Base-by-base conservation (phyloP, 2,113 vertebrate species). In the Connochaetes taurinus region DNA sequence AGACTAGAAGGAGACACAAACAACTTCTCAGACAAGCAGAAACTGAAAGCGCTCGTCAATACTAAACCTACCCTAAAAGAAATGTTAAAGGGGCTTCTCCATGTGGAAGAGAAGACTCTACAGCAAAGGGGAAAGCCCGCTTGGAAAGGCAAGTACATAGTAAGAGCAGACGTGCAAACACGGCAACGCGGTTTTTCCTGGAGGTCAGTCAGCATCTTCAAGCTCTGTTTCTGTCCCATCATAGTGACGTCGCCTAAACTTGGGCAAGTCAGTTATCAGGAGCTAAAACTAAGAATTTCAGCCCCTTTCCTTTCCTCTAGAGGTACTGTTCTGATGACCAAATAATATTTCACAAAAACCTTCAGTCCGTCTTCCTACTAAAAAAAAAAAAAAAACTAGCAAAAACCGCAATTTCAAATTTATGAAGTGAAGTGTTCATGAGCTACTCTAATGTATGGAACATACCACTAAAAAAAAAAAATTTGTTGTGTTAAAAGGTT, bases 331-430 rank as follows among this genome's bases (percentile, higher is more conserved):
- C 21, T 87, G 45, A 71, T 5, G 9, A 88, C 12, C 15, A 11
- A 13, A 86, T 29, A 86, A 7, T 36, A 92, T 45, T 71, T 82
- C 47, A 86, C 33, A n/a, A 82, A 90, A 90, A 33, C 57, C 33
- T 89, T 91, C 2, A 31, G 31, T 89, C 29, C 87, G 64, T 82
- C 78, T 93, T 58, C 67, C 57, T 27, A 87, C 3, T 87, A 40
- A 64, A 85, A 86, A 85, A 81, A 78, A 27, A 7, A 40, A 87
- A 67, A 25, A n/a, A 53, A 53, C 16, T 52, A 85, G 60, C 71
- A 71, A 94, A 96, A 91, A 23, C 11, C 1, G n/a, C 16, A 45
- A 97, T 71, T 94, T 94, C 93, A 94, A 87, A 90, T 80, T 36
- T 62, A 45, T 57, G 50, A 67, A 90, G 67, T 85, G 14, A 64